phyloP scores from a whole-genome alignment of 1,140 invertebrate species.

The Melipona quadrifasciata region DNA sequence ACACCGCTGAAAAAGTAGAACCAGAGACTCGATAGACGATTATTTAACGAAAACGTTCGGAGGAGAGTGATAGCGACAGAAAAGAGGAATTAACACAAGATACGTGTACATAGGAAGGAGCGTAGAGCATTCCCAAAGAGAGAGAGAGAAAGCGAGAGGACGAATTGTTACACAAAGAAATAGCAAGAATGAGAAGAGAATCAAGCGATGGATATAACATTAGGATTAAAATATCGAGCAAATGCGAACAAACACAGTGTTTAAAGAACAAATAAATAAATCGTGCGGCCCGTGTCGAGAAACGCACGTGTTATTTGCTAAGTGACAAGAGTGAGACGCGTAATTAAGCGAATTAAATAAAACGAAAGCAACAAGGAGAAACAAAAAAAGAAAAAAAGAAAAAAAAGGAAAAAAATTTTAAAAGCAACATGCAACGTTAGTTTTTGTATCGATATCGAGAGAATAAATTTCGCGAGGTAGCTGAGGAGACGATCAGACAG shows the following conservation, averaged over 20 bases:
- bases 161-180: background rate
- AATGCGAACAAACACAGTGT: constrained; percentile 19
- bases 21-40: constrained; percentile 42
- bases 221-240: constrained; percentile 41
- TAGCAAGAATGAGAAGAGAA: background rate
- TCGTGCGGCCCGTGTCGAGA: constrained; percentile 31
- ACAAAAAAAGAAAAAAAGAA: constrained; percentile 12
- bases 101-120: background rate
- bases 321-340: constrained; percentile 63
- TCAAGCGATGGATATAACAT: constrained; percentile 24
- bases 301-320: constrained; percentile 47
- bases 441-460: constrained; percentile 72
- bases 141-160: background rate
- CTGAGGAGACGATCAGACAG: constrained; percentile 22
- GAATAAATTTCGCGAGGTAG: constrained; percentile 47
- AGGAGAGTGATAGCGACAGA: background rate
- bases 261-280: constrained; percentile 36
- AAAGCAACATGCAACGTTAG: constrained; percentile 53
- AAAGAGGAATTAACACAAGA: background rate
- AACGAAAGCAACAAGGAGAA: background rate
- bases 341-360: constrained; percentile 58
- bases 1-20: constrained; percentile 51
- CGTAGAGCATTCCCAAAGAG: background rate
- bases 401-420: background rate
- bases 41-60: constrained; percentile 53